Evolutionary conservation across 2,888 invertebrate genomes (phyloP), one percentile per base, ranked within the genome.

Genomic region (Lepidocyrtinus sp.): DNA sequence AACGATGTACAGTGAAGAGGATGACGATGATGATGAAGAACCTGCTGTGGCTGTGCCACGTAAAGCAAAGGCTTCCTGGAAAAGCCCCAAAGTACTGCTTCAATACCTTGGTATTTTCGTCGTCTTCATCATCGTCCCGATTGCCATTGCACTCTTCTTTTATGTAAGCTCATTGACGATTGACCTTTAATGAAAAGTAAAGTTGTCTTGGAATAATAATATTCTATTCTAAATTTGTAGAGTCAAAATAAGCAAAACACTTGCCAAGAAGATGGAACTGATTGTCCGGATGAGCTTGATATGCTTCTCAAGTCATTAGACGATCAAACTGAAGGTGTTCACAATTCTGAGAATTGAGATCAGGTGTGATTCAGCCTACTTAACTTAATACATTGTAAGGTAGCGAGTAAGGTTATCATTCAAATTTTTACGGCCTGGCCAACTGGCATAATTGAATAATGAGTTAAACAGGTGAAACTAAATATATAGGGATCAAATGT

Each of bases 281-380:
- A 71, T 19, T 36, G 36, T 24, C 24, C 25, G 2, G 71, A 71
- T 36, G 71, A 71, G 61, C 71, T 71, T 61, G 71, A 71, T 36
- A 5, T 36, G 0, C 2, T 71, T 27, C 62, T 71, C 15, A 45
- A 71, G 22, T 24, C 2, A 1, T 22, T 71, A 26, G 45, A 70
- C 12, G 7, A 36, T 3, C 17, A 9, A 55, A 55, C 7, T 59
- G 59, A 59, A 2, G 59, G 59, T 59, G 59, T 59, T 21, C 59
- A 19, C n/a, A n/a, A n/a, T n/a, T n/a, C n/a, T n/a, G n/a, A n/a
- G n/a, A n/a, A n/a, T n/a, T n/a, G n/a, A n/a, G n/a, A n/a, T n/a
- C n/a, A n/a, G n/a, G n/a, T n/a, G n/a, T n/a, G n/a, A n/a, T n/a
- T n/a, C n/a, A n/a, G n/a, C n/a, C n/a, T n/a, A n/a, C n/a, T n/a